A percentile compares a stretch with the other conserved stretches of the same genome.
Conservation (phyloP, 1,140 invertebrate genomes). For the Formica selysi region DNA sequence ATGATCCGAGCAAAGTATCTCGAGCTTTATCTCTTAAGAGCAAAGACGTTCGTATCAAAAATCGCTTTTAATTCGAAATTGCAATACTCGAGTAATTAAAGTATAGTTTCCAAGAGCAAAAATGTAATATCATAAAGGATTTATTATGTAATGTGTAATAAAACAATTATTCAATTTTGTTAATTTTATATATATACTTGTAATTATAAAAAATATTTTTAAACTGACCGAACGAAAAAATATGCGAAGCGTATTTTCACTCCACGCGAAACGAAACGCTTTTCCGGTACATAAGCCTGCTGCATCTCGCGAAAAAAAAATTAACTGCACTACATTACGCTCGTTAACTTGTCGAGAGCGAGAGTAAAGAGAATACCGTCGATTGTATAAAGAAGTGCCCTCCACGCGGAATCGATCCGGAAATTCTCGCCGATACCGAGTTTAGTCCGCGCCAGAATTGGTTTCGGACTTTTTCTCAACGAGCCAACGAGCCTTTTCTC, state of each 20-base stretch:
- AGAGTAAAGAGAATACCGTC: conserved; percentile 57
- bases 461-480: conserved; percentile 78
- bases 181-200: too few relatives aligned
- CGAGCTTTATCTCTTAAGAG: background rate
- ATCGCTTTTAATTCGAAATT: conserved; percentile 1
- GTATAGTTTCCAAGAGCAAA: background rate
- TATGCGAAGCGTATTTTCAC: conserved; percentile 6
- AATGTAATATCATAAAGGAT: background rate
- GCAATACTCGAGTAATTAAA: conserved; percentile 14
- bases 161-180: background rate
- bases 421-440: conserved; percentile 73
- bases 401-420: conserved; percentile 72
- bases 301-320: conserved; percentile 24
- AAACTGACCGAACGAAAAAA: background rate
- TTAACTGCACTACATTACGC: conserved; percentile 61
- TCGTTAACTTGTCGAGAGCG: conserved; percentile 47
- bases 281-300: background rate
- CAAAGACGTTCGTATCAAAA: background rate
- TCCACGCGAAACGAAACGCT: background rate
- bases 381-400: conserved; percentile 58
- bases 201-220: conserved; percentile 29
- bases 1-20: background rate
- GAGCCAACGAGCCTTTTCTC: conserved; percentile 41
- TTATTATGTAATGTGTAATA: background rate
- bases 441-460: conserved; percentile 76